Base-by-base conservation (phyloP, 1,140 invertebrate genomes). In the Ceratosolen fusciceps region DNA sequence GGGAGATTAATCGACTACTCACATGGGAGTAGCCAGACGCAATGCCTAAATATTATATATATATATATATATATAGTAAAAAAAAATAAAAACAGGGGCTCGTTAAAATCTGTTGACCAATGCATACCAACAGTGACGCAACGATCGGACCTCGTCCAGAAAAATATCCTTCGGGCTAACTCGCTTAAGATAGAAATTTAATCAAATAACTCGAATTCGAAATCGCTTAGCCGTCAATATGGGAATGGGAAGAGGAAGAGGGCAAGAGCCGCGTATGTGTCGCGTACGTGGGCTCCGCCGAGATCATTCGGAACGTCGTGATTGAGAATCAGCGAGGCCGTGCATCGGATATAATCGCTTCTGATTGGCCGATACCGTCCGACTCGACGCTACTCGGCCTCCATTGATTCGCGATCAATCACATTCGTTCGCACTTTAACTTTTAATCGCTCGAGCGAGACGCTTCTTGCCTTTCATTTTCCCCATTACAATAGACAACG, bases 401-500 rank as follows among this genome's bases (percentile, higher is more conserved):
- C 86, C 83, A 89, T 90, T 89, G 88, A 90, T 89, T 86, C 82
- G 86, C 86, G 86, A 89, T 90, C 88, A 88, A 90, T 90, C 88
- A 85, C 81, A 89, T 89, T 88, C 85, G 89, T 89, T 88, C 83
- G 87, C 84, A 83, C 76, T 73, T 73, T 80, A 16, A n/a, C 60
- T 76, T 26, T 8, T 58, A 52, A 16, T 47, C 19, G 71, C 31
- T 65, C 21, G 26, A 65, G 19, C 10, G 9, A 4, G 7, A 43
- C 14, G 24, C 21, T 21, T 7, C 24, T 29, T 79, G 1, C 9
- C 12, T 39, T 60, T 37, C 2, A 39, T 34, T 31, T 34, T 34
- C n/a, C 31, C 58, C 19, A 34, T 62, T 62, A 21, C 4, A 56
- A 56, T 5, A 16, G 26, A 12, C 26, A 29, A 62, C 34, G 3